Evolutionary conservation across 2,888 invertebrate species (phyloP).

Genomic region (Napeogenes inachia): DNA sequence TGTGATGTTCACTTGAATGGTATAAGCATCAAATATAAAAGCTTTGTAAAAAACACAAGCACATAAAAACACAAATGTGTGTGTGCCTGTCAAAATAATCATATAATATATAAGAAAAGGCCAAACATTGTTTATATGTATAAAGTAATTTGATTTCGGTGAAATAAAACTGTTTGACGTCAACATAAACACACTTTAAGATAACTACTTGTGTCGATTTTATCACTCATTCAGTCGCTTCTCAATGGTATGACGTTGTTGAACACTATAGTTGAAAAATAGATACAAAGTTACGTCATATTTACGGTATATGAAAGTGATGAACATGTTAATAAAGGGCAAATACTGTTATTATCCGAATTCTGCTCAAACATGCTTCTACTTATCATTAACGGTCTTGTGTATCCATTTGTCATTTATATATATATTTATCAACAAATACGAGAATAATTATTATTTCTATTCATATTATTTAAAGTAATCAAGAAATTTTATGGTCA

Average conservation of each 20-base stretch:
- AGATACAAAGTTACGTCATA: background rate
- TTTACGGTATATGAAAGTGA: background rate
- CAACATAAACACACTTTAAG: slow-evolving; percentile 13
- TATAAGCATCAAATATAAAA: background rate
- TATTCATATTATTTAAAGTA: too few relatives aligned
- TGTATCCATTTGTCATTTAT: too few relatives aligned
- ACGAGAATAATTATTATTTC: too few relatives aligned
- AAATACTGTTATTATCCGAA: background rate
- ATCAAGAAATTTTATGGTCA: too few relatives aligned
- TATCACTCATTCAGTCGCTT: slow-evolving; percentile 15
- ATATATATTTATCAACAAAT: too few relatives aligned
- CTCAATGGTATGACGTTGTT: slow-evolving; percentile 8
- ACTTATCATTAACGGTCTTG: too few relatives aligned
- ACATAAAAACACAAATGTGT: background rate
- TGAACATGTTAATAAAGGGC: background rate
- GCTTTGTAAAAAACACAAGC: background rate
- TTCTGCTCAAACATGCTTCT: background rate
- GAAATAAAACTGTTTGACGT: slow-evolving; percentile 16
- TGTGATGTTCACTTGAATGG: background rate
- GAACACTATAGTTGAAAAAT: slow-evolving; percentile 1
- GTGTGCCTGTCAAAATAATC: background rate
- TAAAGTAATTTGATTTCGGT: slow-evolving; percentile 2
- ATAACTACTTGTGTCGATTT: slow-evolving; percentile 15
- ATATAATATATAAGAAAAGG: background rate
- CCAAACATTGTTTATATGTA: background rate